Base-by-base conservation (phyloP, 2,888 invertebrate genomes). In the Andrena bicolor region DNA sequence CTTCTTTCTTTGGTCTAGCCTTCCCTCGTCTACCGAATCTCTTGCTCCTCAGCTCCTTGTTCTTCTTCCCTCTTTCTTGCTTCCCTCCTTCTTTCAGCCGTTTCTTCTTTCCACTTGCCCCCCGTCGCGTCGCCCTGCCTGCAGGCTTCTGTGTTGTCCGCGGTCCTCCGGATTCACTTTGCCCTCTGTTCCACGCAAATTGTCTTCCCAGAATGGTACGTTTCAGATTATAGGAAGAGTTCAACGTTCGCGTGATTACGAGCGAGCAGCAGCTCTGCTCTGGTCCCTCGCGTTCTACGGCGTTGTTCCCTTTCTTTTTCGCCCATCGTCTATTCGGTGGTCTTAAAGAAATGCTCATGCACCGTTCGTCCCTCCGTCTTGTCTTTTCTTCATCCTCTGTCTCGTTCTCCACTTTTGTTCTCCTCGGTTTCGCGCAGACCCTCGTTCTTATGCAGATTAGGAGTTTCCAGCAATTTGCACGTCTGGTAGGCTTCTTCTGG, bases 191-290 rank as follows among this genome's bases (percentile, higher is more conserved):
- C 82, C 64, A 88, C 90, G 89, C 90, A 92, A 92, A 92, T 92
- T 88, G 88, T 80, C 87, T 92, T 92, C 92, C 85, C 65, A 88
- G 92, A 92, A 92, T 87, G 83, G 82, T 82, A 82, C 83, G 84
- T 78, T 86, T 82, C 85, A 90, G 89, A 90, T 91, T 90, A 88
- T 89, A 88, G 87, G 84, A 87, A 89, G 85, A 56, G 85, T 85
- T 88, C 88, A 88, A 85, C 82, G 83, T 66, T 87, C 88, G 78
- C 56, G 74, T 73, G 83, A 86, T 88, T 85, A 65, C 80, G 84
- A 84, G 79, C 80, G 70, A 69, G 78, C 73, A 73, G 74, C 73
- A 64, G 72, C 71, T 16, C 41, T 66, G 49, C 66, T 77, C 20
- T 75, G 80, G 56, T 81, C 82, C 64, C 75, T 83, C 73, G 72